Evolutionary conservation across 2,888 invertebrate species (phyloP), one percentile per base, ranked within the genome.

Genomic region (Epirrhoe tristata): DNA sequence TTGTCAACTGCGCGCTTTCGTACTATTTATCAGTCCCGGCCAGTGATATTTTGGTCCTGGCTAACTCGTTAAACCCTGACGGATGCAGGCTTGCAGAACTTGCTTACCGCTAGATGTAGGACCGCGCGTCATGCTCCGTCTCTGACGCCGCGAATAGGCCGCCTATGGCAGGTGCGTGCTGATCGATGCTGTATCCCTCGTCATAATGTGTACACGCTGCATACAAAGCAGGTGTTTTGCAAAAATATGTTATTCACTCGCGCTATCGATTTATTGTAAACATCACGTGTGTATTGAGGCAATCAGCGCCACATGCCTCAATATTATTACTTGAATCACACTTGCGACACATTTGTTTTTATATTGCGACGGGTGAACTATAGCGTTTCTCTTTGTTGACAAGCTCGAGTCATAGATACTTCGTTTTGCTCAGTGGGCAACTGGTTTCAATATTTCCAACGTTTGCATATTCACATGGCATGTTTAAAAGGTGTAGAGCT

Each of bases 141-240:
- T 53, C n/a, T 52, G 56, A 55, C 46, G 60, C 46, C 61, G 61
- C 58, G 39, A 65, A 60, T 66, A 65, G 36, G 52, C 48, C 39
- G 66, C 53, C 60, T 60, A 62, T 31, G 57, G 63, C 63, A 57
- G 62, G 69, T 60, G 63, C 58, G 69, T 31, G 51, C 43, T 64
- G 63, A 63, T 57, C 63, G 62, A 62, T 62, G 58, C 51, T 17
- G 31, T 31, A 51, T 6, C 56, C 52, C 50, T 58, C 16, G 50
- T 31, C 53, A 53, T 36, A 34, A 8, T 2, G 48, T 48, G 34
- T 31, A 14, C 12, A 24, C 32, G 39, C 12, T 36, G 43, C 36
- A 53, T 43, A 59, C 39, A 39, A 16, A 52, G 43, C n/a, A 52
- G 39, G 52, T 39, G 5, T 10, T 43, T 59, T 53, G 31, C 24